Evolutionary conservation across 2,888 invertebrate genomes (phyloP), one percentile per base, ranked within the genome.

Genomic region (Phortica okadai): DNA sequence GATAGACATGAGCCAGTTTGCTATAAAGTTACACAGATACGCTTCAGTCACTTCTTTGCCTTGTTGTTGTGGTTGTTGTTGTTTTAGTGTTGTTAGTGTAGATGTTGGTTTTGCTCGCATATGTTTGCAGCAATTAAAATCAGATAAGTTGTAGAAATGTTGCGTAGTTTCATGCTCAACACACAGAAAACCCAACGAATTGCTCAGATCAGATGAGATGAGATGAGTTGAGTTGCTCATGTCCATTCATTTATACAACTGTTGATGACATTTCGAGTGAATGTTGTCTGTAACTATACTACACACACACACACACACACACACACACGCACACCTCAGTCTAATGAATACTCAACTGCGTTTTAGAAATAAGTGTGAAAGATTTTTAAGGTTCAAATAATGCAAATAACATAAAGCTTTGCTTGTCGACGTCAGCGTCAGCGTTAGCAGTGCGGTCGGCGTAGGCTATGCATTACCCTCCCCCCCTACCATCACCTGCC

Each of bases 111-210:
- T 33, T 33, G 33, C 33, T 33, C 33, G 81, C 83, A 83, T 82
- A 81, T 85, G 87, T 82, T 85, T 82, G 83, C 80, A 84, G 88
- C 86, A 89, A 90, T 88, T 89, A 89, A 89, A 89, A 88, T 90
- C 89, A 87, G 87, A 89, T 89, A 89, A 87, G 83, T 87, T 85
- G 82, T 85, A 82, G 84, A 89, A 87, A 89, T 80, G 74, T 21
- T 16, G 10, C 25, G 21, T 62, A 6, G 25, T 6, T 25, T 8
- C 21, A 16, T 4, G 62, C 62, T 25, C 58, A 16, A n/a, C 58
- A 11, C 58, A n/a, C 50, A 50, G 14, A 2, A 8, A 50, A 50
- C 50, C 33, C 50, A 50, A 8, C 50, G 10, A 50, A 5, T 0
- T 14, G 50, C 50, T 50, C 5, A 50, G 6, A 8, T 33, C 3